Conservation (phyloP, 2,113 vertebrate genomes). For the Electrona antarctica region DNA sequence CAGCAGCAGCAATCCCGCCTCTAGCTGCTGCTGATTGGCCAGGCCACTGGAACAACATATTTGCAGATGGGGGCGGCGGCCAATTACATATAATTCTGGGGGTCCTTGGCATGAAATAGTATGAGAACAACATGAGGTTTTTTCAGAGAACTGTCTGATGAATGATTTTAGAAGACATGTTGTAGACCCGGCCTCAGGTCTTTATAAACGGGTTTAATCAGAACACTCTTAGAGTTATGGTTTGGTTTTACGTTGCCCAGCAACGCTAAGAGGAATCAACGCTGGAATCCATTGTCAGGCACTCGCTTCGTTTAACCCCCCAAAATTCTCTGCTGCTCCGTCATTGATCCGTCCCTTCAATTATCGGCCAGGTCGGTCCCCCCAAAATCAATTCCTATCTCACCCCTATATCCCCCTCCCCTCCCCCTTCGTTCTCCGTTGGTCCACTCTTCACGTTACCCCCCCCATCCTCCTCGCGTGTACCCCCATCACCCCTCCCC, state of each 20-base stretch:
- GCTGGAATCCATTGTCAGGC: conserved; percentile 4
- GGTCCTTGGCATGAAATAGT: too few species aligned
- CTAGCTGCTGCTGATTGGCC: too few species aligned
- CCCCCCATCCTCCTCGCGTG: conserved; percentile 54
- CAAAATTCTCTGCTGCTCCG: conserved; percentile 56
- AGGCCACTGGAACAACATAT: too few species aligned
- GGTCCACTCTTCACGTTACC: conserved; percentile 64
- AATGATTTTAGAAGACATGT: too few species aligned
- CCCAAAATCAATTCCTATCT: conserved; percentile 72
- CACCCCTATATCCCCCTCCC: conserved; percentile 33
- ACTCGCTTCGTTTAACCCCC: conserved; percentile 35
- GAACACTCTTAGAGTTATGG: too few species aligned
- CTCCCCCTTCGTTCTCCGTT: conserved; percentile 45
- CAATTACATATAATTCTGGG: too few species aligned
- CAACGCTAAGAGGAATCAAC: conserved; percentile 14
- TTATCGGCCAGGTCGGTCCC: conserved; percentile 61
- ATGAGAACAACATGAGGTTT: too few species aligned
- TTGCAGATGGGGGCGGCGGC: too few species aligned
- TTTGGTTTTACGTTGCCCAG: conserved; percentile 31
- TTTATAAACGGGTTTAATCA: too few species aligned
- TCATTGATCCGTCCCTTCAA: conserved; percentile 71
- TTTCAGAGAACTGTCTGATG: too few species aligned
- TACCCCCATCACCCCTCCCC: conserved; percentile 39
- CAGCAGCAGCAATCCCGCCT: too few species aligned
- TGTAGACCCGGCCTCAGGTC: too few species aligned